A percentile compares a stretch with the other conserved stretches of the same genome.
Conservation (phyloP, 2,113 vertebrate species). For the Vidua chalybeata region DNA sequence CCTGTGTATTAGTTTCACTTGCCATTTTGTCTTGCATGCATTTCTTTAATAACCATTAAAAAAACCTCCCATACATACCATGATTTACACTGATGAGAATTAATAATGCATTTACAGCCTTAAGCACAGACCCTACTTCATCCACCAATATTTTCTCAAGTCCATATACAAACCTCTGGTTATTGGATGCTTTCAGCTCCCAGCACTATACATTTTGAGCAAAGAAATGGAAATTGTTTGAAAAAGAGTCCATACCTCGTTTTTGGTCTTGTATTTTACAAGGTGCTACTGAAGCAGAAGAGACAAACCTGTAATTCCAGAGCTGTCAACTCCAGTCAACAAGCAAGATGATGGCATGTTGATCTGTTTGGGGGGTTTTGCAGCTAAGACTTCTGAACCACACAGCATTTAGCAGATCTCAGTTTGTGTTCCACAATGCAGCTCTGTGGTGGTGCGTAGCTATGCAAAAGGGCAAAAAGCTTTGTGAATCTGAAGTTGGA, state of each 20-base stretch:
- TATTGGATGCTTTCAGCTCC: background rate
- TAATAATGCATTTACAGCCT: background rate
- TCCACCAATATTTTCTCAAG: background rate
- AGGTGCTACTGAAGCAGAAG: background rate
- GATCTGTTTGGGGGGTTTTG: background rate
- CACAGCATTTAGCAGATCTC: background rate
- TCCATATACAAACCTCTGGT: background rate
- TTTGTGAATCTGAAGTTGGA: too few relatives aligned
- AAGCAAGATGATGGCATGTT: background rate
- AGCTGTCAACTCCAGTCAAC: background rate
- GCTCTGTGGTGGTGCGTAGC: background rate
- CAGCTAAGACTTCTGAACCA: background rate
- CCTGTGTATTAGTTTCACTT: background rate
- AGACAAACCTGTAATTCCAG: background rate
- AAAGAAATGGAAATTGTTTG: background rate
- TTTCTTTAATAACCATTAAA: background rate
- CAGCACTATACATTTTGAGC: background rate
- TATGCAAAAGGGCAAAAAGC: too few relatives aligned
- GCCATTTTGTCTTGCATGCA: background rate
- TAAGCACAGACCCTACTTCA: background rate
- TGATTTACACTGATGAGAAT: background rate
- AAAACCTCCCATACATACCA: fast-evolving
- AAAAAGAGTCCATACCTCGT: background rate
- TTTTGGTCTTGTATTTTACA: background rate
- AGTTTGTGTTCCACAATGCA: background rate